phyloP scores from a whole-genome alignment of 2,113 vertebrate genomes.

The Macquaria australasica region DNA sequence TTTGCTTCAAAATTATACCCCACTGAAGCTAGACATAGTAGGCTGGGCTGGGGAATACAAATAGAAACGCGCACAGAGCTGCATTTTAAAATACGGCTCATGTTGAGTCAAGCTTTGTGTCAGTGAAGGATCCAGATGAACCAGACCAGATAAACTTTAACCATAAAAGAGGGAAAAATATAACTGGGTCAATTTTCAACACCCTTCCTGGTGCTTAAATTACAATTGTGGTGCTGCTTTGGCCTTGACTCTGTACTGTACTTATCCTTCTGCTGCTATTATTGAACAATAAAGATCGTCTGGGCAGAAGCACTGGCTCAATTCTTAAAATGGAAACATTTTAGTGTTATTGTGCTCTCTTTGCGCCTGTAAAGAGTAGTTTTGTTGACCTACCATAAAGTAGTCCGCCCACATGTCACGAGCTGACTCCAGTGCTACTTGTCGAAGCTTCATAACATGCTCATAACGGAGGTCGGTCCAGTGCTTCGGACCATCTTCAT shows the following conservation, averaged over 20 bases:
- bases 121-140: slow-evolving; percentile 24
- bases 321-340: slow-evolving; percentile 2
- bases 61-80: slow-evolving; percentile 35
- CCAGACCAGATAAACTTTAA: slow-evolving; percentile 30
- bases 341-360: background rate
- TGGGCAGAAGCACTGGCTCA: background rate
- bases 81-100: slow-evolving; percentile 5
- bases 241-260: slow-evolving; percentile 33
- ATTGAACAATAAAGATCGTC: slow-evolving; percentile 20
- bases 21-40: slow-evolving; percentile 19
- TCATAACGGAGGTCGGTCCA: slow-evolving; percentile 91
- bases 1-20: slow-evolving; percentile 64
- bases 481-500: slow-evolving; percentile 91
- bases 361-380: slow-evolving; percentile 20
- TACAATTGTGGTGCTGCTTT: slow-evolving; percentile 14
- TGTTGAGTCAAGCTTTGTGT: slow-evolving; percentile 4
- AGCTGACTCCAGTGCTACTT: slow-evolving; percentile 89
- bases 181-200: slow-evolving; percentile 28
- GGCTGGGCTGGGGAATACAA: slow-evolving; percentile 43
- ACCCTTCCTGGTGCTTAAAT: slow-evolving; percentile 24
- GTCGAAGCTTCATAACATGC: slow-evolving; percentile 92
- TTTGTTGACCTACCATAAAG: slow-evolving; percentile 86
- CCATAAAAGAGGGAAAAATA: slow-evolving; percentile 16
- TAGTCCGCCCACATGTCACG: slow-evolving; percentile 94
- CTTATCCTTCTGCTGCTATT: slow-evolving; percentile 30